These are phyloP conservation scores for Penaeus chinensis DNA, from an alignment of 1,140 invertebrate species.

Conservation along the genomic window DNA sequence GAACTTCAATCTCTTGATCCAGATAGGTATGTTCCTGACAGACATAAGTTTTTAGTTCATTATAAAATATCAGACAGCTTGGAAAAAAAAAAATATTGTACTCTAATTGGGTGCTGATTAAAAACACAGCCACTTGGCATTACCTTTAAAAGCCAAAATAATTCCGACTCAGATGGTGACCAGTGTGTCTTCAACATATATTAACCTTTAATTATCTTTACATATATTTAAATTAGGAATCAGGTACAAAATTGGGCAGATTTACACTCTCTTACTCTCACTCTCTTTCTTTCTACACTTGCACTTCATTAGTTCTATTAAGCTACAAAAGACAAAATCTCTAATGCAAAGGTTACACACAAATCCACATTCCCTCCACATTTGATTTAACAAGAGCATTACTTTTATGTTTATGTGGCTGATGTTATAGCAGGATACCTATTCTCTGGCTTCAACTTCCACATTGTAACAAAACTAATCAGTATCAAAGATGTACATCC, in stretches of 20 bases:
- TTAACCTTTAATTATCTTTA: conserved; percentile 42
- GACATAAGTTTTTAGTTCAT: too few relatives aligned
- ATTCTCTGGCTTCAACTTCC: conserved; percentile 33
- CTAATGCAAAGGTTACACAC: conserved; percentile 48
- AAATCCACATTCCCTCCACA: conserved; percentile 44
- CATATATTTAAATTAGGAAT: conserved; percentile 60
- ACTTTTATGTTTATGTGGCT: conserved; percentile 50
- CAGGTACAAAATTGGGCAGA: conserved; percentile 60
- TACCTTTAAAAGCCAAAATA: conserved; percentile 22
- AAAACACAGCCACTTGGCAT: conserved; percentile 22
- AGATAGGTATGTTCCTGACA: too few relatives aligned
- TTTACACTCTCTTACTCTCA: conserved; percentile 26
- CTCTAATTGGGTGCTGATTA: conserved; percentile 39
- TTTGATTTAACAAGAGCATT: conserved; percentile 51
- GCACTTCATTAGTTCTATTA: conserved; percentile 37
- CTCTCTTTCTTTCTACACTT: conserved; percentile 27
- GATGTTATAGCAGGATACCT: conserved; percentile 32
- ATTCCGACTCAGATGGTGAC: conserved; percentile 31
- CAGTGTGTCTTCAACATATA: conserved; percentile 38
- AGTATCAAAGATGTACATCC: conserved; percentile 19
- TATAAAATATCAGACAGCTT: too few relatives aligned
- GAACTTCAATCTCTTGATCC: too few relatives aligned
- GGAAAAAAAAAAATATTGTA: conserved; percentile 38
- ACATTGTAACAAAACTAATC: conserved; percentile 44
- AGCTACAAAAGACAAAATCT: conserved; percentile 51